Percentiles rank a stretch among this genome's conserved stretches.
Evolutionary conservation across 2,113 vertebrate species (phyloP).

Genomic region (Stictonetta naevosa): DNA sequence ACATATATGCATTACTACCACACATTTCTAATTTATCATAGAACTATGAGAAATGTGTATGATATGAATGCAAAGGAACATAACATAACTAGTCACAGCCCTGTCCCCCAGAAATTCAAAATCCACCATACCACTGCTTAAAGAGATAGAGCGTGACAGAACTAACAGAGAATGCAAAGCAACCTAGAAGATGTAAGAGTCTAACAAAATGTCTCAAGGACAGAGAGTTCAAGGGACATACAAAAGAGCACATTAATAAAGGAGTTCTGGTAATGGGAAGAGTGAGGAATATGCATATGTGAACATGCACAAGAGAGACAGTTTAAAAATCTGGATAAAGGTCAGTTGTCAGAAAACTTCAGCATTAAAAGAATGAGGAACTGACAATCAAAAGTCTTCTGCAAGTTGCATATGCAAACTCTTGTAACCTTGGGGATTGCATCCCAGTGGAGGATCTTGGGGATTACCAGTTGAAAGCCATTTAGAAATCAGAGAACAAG

Average conservation of each 20-base stretch:
- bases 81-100: not conserved
- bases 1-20: fast-evolving
- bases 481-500: fast-evolving
- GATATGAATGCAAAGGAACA: not conserved
- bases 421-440: not conserved
- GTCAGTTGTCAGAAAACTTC: not conserved
- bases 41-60: not conserved
- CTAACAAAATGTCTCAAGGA: not conserved
- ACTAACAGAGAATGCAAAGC: not conserved
- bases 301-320: not conserved
- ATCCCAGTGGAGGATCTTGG: not conserved
- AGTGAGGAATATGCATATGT: not conserved
- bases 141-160: not conserved
- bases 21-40: not conserved
- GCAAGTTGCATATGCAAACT: not conserved
- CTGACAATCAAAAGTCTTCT: not conserved
- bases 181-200: not conserved
- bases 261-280: not conserved
- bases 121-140: not conserved
- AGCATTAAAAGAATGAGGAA: not conserved
- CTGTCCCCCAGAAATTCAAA: not conserved
- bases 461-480: not conserved
- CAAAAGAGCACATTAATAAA: not conserved
- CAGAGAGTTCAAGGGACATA: not conserved
- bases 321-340: not conserved